A percentile compares a stretch with the other conserved stretches of the same genome.
phyloP scores from a whole-genome alignment of 2,888 invertebrate species.

The Arrhopalites spinosus region DNA sequence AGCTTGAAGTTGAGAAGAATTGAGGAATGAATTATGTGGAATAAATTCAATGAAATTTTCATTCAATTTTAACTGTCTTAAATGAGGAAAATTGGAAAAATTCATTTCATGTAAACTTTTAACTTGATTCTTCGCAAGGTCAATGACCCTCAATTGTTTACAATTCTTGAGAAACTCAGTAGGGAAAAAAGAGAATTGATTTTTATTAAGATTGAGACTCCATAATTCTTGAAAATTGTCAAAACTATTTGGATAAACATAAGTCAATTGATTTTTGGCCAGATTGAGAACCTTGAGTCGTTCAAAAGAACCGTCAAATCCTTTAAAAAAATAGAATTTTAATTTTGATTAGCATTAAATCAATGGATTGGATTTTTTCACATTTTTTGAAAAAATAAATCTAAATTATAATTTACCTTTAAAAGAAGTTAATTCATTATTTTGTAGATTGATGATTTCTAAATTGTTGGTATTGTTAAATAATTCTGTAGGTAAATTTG shows the following conservation, averaged over 20 bases:
- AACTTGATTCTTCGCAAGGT: slow-evolving; percentile 76
- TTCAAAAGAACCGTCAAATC: slow-evolving; percentile 49
- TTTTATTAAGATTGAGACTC: slow-evolving; percentile 72
- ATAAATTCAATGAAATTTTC: slow-evolving; percentile 79
- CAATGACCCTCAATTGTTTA: slow-evolving; percentile 75
- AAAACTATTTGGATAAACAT: slow-evolving; percentile 83
- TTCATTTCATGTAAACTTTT: slow-evolving; percentile 81
- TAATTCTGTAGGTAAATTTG: slow-evolving; percentile 46
- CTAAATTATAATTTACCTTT: too few species aligned
- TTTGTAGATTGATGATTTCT: slow-evolving; percentile 57
- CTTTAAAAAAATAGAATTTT: too few species aligned
- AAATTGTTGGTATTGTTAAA: slow-evolving; percentile 55
- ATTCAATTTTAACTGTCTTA: slow-evolving; percentile 73
- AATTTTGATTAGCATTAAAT: too few species aligned
- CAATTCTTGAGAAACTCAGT: slow-evolving; percentile 79
- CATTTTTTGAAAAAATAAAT: too few species aligned
- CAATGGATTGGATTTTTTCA: too few species aligned
- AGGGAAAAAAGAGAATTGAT: slow-evolving; percentile 83
- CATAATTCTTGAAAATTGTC: slow-evolving; percentile 79
- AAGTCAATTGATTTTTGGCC: slow-evolving; percentile 77
- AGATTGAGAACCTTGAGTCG: slow-evolving; percentile 48
- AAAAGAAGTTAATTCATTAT: slow-evolving; percentile 53
- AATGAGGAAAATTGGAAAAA: slow-evolving; percentile 78
- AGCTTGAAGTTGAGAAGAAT: slow-evolving; percentile 77
- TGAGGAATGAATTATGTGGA: slow-evolving; percentile 87